Evolutionary conservation across 2,113 vertebrate species (phyloP), one percentile per base, ranked within the genome.

Genomic region (Nettapus auritus): DNA sequence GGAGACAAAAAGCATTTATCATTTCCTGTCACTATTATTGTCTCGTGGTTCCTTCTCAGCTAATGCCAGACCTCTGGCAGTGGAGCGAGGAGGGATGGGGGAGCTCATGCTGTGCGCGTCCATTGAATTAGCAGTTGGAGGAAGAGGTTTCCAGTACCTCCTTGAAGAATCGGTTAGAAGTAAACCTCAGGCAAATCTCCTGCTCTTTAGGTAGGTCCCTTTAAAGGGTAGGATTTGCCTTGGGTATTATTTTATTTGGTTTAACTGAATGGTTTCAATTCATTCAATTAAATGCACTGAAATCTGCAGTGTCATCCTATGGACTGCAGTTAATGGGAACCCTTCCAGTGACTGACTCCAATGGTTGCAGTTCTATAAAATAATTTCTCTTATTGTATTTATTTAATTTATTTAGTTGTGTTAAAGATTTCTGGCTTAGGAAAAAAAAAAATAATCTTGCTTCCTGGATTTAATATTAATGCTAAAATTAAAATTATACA

Each of bases 1-100:
- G 86, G 83, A 90, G 93, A 96, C 94, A 91, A 96, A 84, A 78
- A 75, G 70, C 91, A 83, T 93, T 89, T 88, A 91, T 97, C 83
- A 73, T 80, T 50, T 82, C 83, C 94, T 89, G 82, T 94, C 88
- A 84, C 90, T 79, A 22, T 81, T 95, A 88, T 93, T 94, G 90
- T 93, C 90, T 92, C 25, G 4, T 92, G 90, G 86, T 84, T 96
- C 82, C 77, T 91, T 62, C 77, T 88, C 66, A 63, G 88, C 83
- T 95, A 88, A 94, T 95, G 91, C 85, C 82, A 95, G 82, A 81
- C 88, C 94, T 94, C 95, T 96, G 90, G 86, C 96, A 93, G 93
- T 13, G 55, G 67, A 90, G 70, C 0, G 0, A 88, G 81, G 88
- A 95, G 90, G 83, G 66, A 77, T 86, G 84, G 86, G 77, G 89